Percentiles rank a stretch among this genome's conserved stretches.
phyloP scores from a whole-genome alignment of 2,888 invertebrate species.

The Tetanocera ferruginea region DNA sequence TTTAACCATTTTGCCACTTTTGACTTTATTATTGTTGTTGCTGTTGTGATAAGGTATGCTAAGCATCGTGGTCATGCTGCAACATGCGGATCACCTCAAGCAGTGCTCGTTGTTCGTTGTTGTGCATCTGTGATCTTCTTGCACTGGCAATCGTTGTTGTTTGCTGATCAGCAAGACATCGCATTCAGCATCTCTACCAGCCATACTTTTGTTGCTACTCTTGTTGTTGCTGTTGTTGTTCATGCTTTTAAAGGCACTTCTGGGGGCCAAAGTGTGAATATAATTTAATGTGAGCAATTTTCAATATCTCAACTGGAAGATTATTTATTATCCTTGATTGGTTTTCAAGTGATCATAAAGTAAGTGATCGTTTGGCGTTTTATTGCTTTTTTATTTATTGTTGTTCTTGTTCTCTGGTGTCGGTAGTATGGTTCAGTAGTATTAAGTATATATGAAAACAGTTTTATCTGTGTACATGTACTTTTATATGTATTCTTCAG shows the following conservation, averaged over 20 bases:
- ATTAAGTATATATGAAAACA: background rate
- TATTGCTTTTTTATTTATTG: conserved; percentile 45
- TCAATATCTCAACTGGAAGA: conserved; percentile 65
- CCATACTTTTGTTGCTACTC: background rate
- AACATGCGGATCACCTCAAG: conserved; percentile 35
- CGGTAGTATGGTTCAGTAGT: background rate
- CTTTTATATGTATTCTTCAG: too few species aligned
- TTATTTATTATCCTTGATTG: conserved; percentile 70
- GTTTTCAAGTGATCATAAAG: conserved; percentile 68
- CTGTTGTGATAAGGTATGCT: conserved; percentile 40
- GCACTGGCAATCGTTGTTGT: conserved; percentile 46
- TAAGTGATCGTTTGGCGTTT: conserved; percentile 62
- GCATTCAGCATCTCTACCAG: conserved; percentile 26
- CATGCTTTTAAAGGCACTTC: conserved; percentile 60
- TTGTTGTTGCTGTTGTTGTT: background rate
- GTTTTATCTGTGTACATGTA: background rate
- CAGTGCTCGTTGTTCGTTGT: conserved; percentile 35
- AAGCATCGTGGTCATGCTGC: conserved; percentile 31
- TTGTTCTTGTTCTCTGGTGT: conserved; percentile 38
- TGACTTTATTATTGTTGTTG: conserved; percentile 65
- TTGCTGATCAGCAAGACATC: conserved; percentile 60
- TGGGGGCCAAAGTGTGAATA: conserved; percentile 70
- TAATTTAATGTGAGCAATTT: conserved; percentile 70
- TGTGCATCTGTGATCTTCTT: conserved; percentile 13
- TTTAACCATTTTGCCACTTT: conserved; percentile 66